A percentile compares a stretch with the other conserved stretches of the same genome.
phyloP scores from a whole-genome alignment of 2,888 invertebrate genomes.

The Trichogramma evanescens region DNA sequence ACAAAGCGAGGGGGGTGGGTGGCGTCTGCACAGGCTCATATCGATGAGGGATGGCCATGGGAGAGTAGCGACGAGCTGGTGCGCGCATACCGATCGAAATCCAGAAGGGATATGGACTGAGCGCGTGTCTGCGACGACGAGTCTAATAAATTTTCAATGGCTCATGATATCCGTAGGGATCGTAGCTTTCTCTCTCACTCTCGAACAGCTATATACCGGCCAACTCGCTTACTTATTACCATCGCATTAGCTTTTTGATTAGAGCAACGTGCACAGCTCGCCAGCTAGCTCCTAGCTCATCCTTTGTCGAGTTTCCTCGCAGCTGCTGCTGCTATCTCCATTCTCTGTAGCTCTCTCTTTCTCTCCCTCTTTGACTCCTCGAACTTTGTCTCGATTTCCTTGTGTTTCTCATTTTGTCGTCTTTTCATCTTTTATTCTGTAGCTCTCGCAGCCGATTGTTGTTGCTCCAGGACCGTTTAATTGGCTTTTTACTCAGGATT shows the following conservation, averaged over 20 bases:
- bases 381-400: conserved; percentile 3
- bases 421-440: no score
- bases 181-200: background rate
- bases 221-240: conserved; percentile 33
- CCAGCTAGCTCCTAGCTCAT: conserved; percentile 6
- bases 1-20: no score
- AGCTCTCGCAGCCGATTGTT: no score
- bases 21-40: no score
- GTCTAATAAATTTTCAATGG: conserved; percentile 38
- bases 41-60: no score
- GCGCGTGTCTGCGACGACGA: conserved; percentile 10
- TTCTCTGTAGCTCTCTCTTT: conserved; percentile 4
- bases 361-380: conserved; percentile 13
- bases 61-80: no score
- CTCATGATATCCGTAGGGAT: conserved; percentile 10
- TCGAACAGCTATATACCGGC: background rate
- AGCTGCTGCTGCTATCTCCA: background rate
- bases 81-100: background rate
- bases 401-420: background rate
- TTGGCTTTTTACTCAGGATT: no score
- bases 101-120: conserved; percentile 9
- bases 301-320: background rate
- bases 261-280: conserved; percentile 13
- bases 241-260: conserved; percentile 41
- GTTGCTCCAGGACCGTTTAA: no score